Evolutionary conservation across 1,140 invertebrate genomes (phyloP).

Genomic region (Drosophila nasuta): DNA sequence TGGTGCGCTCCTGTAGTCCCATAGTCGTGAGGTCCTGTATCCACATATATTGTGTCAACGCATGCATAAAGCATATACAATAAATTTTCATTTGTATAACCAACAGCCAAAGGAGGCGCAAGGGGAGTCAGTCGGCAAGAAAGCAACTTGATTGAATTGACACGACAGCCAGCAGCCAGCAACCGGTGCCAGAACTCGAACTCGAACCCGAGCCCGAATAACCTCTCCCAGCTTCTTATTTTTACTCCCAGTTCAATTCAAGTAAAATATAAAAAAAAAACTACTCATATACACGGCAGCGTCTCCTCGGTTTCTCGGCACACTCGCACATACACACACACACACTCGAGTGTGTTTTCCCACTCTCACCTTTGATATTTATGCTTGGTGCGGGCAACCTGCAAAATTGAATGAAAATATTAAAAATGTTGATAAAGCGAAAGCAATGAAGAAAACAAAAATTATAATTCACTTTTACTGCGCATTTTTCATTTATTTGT

Average conservation of each 20-base stretch:
- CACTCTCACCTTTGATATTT: constrained; percentile 71
- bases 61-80: constrained; percentile 74
- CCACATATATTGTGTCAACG: constrained; percentile 59
- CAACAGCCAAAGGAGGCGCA: constrained; percentile 48
- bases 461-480: constrained; percentile 64
- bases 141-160: constrained; percentile 75
- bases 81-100: constrained; percentile 79
- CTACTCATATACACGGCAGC: constrained; percentile 49
- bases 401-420: constrained; percentile 72
- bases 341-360: neutral
- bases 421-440: constrained; percentile 30
- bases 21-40: constrained; percentile 27
- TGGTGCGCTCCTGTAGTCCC: neutral
- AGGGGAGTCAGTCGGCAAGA: constrained; percentile 15
- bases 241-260: constrained; percentile 37
- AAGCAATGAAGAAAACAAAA: constrained; percentile 20
- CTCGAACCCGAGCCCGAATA: too few species aligned
- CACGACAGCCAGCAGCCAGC: constrained; percentile 46
- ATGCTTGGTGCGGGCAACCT: constrained; percentile 28
- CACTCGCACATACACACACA: neutral
- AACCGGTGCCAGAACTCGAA: neutral
- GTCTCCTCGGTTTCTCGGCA: constrained; percentile 33
- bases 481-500: constrained; percentile 56
- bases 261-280: constrained; percentile 33
- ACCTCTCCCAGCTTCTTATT: neutral